These are phyloP conservation scores for Acipenser ruthenus DNA, from an alignment of 2,797 vertebrate species.

Conservation along the genomic window DNA sequence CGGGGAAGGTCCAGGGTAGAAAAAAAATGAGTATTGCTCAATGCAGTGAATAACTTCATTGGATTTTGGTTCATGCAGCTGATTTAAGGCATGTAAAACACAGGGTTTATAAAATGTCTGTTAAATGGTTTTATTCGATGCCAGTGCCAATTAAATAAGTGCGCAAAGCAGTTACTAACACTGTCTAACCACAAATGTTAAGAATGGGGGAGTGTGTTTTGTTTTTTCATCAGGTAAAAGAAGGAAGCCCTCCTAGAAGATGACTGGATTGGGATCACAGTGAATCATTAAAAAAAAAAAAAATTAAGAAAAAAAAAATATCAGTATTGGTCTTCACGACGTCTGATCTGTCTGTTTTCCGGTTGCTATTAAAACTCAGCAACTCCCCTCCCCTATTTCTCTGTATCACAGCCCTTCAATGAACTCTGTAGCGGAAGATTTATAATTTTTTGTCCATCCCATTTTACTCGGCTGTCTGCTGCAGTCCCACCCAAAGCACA, in stretches of 20 bases:
- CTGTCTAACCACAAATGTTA: slow-evolving; percentile 22
- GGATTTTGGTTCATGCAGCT: slow-evolving; percentile 10
- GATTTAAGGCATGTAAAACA: slow-evolving; percentile 15
- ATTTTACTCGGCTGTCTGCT: slow-evolving; percentile 17
- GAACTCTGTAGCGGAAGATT: slow-evolving; percentile 28
- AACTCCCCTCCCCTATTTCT: slow-evolving; percentile 12
- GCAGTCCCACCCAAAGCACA: slow-evolving; percentile 27
- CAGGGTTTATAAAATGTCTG: slow-evolving; percentile 18
- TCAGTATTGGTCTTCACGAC: slow-evolving; percentile 42
- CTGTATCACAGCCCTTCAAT: slow-evolving; percentile 26
- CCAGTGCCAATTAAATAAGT: slow-evolving; percentile 38
- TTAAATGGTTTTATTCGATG: slow-evolving; percentile 23
- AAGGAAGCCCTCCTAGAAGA: slow-evolving; percentile 44
- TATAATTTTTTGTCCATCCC: slow-evolving; percentile 16
- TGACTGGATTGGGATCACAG: slow-evolving; percentile 49
- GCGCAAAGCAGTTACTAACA: slow-evolving; percentile 5
- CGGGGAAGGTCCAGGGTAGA: no score
- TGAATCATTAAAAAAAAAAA: slow-evolving; percentile 30
- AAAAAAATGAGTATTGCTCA: no score
- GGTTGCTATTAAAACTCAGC: slow-evolving; percentile 1
- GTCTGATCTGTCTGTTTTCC: slow-evolving; percentile 19
- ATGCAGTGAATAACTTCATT: not conserved
- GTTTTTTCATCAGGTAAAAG: slow-evolving; percentile 51
- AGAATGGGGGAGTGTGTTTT: slow-evolving; percentile 46
- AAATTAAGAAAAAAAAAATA: no score